These are phyloP conservation scores for Vesta saturnalis DNA, from an alignment of 2,888 invertebrate species.

Conservation along the genomic window DNA sequence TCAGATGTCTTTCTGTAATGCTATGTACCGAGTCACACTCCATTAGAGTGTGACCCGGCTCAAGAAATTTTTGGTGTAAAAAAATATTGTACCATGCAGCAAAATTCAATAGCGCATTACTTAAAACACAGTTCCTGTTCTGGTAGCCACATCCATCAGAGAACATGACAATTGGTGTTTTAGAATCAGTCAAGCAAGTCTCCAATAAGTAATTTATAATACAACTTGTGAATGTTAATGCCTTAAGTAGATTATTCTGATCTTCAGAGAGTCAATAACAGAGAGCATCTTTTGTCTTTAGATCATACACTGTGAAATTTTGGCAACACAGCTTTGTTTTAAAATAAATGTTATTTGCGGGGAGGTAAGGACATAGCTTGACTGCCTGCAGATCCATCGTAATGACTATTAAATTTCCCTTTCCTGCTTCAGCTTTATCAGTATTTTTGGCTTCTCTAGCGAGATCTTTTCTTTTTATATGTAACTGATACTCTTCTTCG, in stretches of 20 bases:
- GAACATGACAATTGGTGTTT: neutral
- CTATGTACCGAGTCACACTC: slow-evolving; percentile 9
- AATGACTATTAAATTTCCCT: slow-evolving; percentile 40
- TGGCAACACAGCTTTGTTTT: too few relatives aligned
- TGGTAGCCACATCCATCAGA: slow-evolving; percentile 20
- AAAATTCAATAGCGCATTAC: slow-evolving; percentile 7
- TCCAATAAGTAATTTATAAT: slow-evolving; percentile 5
- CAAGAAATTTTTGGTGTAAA: neutral
- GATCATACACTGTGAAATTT: slow-evolving; percentile 21
- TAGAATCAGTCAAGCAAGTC: neutral
- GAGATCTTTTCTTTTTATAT: slow-evolving; percentile 22
- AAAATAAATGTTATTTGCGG: slow-evolving; percentile 3
- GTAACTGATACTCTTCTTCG: slow-evolving; percentile 18
- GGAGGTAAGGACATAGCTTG: slow-evolving; percentile 40
- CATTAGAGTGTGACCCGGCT: slow-evolving; percentile 14
- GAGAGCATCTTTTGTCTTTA: neutral
- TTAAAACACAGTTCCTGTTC: slow-evolving; percentile 7
- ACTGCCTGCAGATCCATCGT: slow-evolving; percentile 46
- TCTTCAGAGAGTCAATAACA: slow-evolving; percentile 17
- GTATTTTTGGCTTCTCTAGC: slow-evolving; percentile 28
- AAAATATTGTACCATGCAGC: neutral
- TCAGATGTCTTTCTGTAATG: neutral
- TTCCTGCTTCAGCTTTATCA: slow-evolving; percentile 16
- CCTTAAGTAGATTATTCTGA: neutral
- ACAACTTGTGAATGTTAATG: slow-evolving; percentile 14